These are phyloP conservation scores for Dipus sagitta DNA, from an alignment of 2,797 vertebrate species.

Conservation along the genomic window DNA sequence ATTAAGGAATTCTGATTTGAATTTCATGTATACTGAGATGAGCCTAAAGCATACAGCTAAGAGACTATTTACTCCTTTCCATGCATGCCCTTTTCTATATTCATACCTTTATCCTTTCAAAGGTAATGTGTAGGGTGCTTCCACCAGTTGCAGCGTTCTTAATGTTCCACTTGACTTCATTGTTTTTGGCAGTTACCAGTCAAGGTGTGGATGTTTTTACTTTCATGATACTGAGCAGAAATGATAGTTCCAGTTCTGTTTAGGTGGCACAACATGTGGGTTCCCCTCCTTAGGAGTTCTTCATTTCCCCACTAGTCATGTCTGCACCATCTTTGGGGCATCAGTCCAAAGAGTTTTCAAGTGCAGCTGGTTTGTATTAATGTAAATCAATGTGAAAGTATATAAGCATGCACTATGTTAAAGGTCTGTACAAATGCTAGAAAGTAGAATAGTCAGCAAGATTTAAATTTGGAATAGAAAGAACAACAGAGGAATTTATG, in stretches of 20 bases:
- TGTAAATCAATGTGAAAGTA: constrained; percentile 46
- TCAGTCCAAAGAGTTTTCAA: constrained; percentile 16
- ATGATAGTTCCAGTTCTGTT: constrained; percentile 24
- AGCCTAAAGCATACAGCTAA: not conserved
- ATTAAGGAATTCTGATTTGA: constrained; percentile 46
- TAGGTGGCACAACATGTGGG: not conserved
- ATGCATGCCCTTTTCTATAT: constrained; percentile 19
- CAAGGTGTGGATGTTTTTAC: not conserved
- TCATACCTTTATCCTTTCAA: not conserved
- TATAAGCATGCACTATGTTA: constrained; percentile 47
- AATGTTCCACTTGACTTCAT: constrained; percentile 25
- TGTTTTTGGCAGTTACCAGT: constrained; percentile 24
- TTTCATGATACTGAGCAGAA: constrained; percentile 9
- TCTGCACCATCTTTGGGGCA: constrained; percentile 21
- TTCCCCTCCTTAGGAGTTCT: not conserved
- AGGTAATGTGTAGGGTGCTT: not conserved
- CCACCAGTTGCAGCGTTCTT: not conserved
- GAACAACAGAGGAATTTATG: constrained; percentile 29
- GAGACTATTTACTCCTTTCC: constrained; percentile 5
- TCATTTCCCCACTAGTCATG: not conserved
- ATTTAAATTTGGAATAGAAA: constrained; percentile 20
- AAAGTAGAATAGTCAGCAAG: constrained; percentile 49
- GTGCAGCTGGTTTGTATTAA: not conserved
- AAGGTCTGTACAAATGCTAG: constrained; percentile 36
- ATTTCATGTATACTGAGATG: constrained; percentile 32